Evolutionary conservation across 2,888 invertebrate genomes (phyloP).

Genomic region (Chymomyza amoena): DNA sequence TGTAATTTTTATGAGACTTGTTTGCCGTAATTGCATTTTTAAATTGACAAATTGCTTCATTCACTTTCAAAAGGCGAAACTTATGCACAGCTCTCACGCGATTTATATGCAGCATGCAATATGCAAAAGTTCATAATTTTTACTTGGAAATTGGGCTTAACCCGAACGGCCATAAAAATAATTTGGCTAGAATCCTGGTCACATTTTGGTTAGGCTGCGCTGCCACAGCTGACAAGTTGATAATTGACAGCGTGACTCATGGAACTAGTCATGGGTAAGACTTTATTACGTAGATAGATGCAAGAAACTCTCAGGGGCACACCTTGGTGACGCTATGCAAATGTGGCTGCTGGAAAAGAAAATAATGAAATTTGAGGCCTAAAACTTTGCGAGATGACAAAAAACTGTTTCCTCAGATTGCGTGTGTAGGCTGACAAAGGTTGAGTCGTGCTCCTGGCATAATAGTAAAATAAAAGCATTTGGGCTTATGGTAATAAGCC

Average conservation of each 20-base stretch:
- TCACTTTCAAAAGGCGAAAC: slow-evolving; percentile 29
- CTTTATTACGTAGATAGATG: background rate
- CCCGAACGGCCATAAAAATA: background rate
- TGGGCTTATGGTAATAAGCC: slow-evolving; percentile 24
- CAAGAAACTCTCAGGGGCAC: slow-evolving; percentile 3
- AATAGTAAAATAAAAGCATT: slow-evolving; percentile 33
- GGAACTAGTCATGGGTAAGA: background rate
- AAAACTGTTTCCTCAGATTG: slow-evolving; percentile 8
- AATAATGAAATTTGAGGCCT: too few species aligned
- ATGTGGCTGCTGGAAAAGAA: background rate
- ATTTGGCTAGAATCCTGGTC: background rate
- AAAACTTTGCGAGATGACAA: too few species aligned
- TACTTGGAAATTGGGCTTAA: background rate
- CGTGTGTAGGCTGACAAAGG: slow-evolving; percentile 52
- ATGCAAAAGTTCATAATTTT: slow-evolving; percentile 4
- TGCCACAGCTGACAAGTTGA: slow-evolving; percentile 5
- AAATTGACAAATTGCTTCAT: slow-evolving; percentile 55
- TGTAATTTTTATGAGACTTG: slow-evolving; percentile 45
- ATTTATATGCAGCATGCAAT: slow-evolving; percentile 52
- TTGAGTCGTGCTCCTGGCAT: slow-evolving; percentile 64
- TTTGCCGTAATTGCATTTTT: slow-evolving; percentile 58
- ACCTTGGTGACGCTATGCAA: slow-evolving; percentile 24
- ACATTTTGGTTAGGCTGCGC: background rate
- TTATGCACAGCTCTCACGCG: slow-evolving; percentile 59
- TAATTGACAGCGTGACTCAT: slow-evolving; percentile 17